Evolutionary conservation across 64 coral and sea anemone genomes (phyloP), one percentile per base, ranked within the genome.

Genomic region (Stylophora pistillata): DNA sequence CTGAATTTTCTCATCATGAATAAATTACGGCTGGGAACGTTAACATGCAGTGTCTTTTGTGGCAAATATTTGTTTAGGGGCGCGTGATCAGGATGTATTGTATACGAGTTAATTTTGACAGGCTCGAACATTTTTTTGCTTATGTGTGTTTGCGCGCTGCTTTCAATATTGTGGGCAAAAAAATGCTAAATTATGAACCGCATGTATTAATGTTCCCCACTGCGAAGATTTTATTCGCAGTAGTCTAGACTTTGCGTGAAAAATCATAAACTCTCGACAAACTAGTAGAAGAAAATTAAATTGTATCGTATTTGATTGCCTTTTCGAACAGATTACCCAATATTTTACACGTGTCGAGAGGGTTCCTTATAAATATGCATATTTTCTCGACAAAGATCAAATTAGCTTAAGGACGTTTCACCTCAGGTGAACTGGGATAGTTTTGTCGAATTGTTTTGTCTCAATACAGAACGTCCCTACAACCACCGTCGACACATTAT

Each of bases 1-100:
- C 34, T 34, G 60, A 83, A 84, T 53, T 84, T 77, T 55, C 27
- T 56, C 18, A 56, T 27, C 23, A 37, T 69, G 61, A 84, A 69
- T 69, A 84, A 84, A 84, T 84, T 69, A 54, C 23, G 58, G 12
- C 25, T 84, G 34, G 58, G n/a, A 60, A 70, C 60, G 32, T 84
- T 84, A 34, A 68, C 64, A 84, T 52, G 37, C 41, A 53, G 58
- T 84, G 80, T 70, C 80, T 34, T 84, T 70, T 84, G 61, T 53
- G 61, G n/a, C 37, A 70, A 84, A 84, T 84, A 84, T 84, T 84
- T 69, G 80, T 84, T 84, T 84, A 84, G 33, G 37, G 0, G 79
- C 79, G 58, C 79, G 79, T 82, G 79, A 82, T 64, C 61, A 12
- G 23, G 61, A 53, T n/a, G 33, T 37, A 84, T 69, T 84, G 80